Evolutionary conservation across 2,113 vertebrate species (phyloP).

Genomic region (Syngnathus floridae): DNA sequence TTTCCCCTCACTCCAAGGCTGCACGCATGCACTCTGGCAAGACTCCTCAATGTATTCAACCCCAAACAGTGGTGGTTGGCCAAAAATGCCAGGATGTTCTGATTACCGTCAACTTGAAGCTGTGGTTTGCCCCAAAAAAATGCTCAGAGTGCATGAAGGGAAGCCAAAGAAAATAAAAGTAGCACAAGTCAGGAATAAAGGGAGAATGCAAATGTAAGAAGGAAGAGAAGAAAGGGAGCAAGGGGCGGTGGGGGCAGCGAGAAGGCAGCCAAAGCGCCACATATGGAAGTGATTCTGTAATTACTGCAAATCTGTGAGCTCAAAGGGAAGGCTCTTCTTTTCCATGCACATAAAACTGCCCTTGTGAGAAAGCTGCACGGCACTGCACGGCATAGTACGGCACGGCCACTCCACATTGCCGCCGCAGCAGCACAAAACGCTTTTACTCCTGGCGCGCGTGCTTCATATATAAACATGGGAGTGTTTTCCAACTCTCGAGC

Average conservation of each 20-base stretch:
- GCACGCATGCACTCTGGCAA: constrained; percentile 26
- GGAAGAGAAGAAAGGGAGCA: constrained; percentile 44
- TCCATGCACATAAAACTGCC: constrained; percentile 71
- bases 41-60: constrained; percentile 62
- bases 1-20: constrained; percentile 39
- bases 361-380: constrained; percentile 65
- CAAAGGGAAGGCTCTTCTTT: constrained; percentile 73
- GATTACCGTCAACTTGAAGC: constrained; percentile 71
- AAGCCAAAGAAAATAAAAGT: constrained; percentile 38
- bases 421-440: constrained; percentile 27
- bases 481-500: constrained; percentile 8
- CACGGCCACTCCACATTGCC: too few relatives aligned
- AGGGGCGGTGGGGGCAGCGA: constrained; percentile 60
- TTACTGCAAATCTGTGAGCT: constrained; percentile 78
- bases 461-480: constrained; percentile 23
- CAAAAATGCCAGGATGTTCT: constrained; percentile 74
- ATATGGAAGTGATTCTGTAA: constrained; percentile 82
- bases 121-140: constrained; percentile 52
- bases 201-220: constrained; percentile 60
- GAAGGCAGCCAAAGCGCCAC: constrained; percentile 72
- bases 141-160: constrained; percentile 25
- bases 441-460: constrained; percentile 32
- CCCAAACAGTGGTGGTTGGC: constrained; percentile 49
- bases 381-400: too few relatives aligned
- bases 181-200: constrained; percentile 42